Evolutionary conservation across 1,140 invertebrate genomes (phyloP).

Genomic region (Ephestia elutella): DNA sequence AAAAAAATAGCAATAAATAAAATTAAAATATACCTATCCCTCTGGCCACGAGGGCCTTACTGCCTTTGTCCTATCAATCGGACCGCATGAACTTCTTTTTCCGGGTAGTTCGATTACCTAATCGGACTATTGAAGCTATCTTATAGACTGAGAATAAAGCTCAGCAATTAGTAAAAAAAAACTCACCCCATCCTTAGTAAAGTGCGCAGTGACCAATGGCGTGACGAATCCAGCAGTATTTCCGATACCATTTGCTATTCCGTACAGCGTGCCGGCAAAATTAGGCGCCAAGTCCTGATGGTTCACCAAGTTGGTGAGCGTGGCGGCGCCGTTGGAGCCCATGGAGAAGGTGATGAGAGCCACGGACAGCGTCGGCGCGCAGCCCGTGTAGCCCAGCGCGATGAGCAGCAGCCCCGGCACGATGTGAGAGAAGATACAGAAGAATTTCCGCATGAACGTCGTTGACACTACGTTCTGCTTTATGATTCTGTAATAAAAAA

Average conservation of each 20-base stretch:
- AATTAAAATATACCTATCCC: no score
- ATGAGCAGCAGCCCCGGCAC: slow-evolving; percentile 81
- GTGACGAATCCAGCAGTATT: slow-evolving; percentile 85
- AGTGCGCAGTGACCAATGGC: slow-evolving; percentile 79
- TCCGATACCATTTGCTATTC: slow-evolving; percentile 83
- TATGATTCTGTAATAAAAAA: slow-evolving; percentile 66
- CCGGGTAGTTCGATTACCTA: no score
- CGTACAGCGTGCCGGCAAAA: slow-evolving; percentile 84
- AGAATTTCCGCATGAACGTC: slow-evolving; percentile 81
- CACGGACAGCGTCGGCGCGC: slow-evolving; percentile 78
- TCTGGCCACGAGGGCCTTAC: no score
- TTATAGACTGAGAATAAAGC: no score
- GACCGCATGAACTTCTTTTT: no score
- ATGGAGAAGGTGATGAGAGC: slow-evolving; percentile 83
- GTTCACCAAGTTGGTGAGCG: slow-evolving; percentile 87
- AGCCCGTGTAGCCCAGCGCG: slow-evolving; percentile 80
- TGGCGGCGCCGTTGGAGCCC: slow-evolving; percentile 88
- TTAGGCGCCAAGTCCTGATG: slow-evolving; percentile 88
- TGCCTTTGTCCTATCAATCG: no score
- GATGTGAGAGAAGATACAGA: slow-evolving; percentile 83
- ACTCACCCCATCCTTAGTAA: slow-evolving; percentile 79
- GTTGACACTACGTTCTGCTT: slow-evolving; percentile 75
- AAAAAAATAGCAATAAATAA: no score
- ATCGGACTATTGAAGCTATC: no score
- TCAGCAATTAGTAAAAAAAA: no score